Base-by-base conservation (phyloP, 2,888 invertebrate genomes). In the Stratiomys singularior region DNA sequence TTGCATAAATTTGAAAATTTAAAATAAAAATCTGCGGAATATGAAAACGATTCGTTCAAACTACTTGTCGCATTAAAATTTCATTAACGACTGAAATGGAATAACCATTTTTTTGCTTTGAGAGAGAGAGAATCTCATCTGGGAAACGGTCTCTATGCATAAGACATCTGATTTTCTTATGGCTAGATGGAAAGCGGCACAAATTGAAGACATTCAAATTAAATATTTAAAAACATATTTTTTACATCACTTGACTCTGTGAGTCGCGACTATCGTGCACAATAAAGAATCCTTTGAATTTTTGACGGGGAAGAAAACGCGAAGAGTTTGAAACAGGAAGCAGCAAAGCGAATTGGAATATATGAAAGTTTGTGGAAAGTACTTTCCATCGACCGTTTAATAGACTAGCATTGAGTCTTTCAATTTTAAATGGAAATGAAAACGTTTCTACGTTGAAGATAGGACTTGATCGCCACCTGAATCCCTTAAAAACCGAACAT, bases 121-220 rank as follows among this genome's bases (percentile, higher is more conserved):
- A n/a, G n/a, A n/a, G n/a, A n/a, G n/a, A n/a, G 25, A 25, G 23
- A 60, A 23, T 5, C 2, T 23, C 58, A 60, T 60, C 15, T 52
- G 52, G 58, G 23, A 60, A 60, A 25, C 58, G 21, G 25, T 21
- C 23, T 60, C 25, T 21, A 9, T 52, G 52, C 52, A 37, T 60
- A 23, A 21, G 58, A 60, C 58, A 60, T 60, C 4, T 18, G 7
- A 11, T 21, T 60, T 60, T 25, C 5, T 60, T 23, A 3, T 52
- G n/a, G 25, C 11, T 21, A 60, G 58, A 25, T 18, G 25, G 37
- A 37, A 60, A 64, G 30, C 64, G 64, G 64, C 23, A 30, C 52
- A 71, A 47, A 71, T 71, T 71, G 47, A 71, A 47, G 47, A 47
- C 47, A 9, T 52, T 71, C 13, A 71, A 71, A 71, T 71, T 71